Percentiles rank a stretch among this genome's conserved stretches.
Conservation (phyloP, 2,113 vertebrate genomes). For the Hiodon tergisus region DNA sequence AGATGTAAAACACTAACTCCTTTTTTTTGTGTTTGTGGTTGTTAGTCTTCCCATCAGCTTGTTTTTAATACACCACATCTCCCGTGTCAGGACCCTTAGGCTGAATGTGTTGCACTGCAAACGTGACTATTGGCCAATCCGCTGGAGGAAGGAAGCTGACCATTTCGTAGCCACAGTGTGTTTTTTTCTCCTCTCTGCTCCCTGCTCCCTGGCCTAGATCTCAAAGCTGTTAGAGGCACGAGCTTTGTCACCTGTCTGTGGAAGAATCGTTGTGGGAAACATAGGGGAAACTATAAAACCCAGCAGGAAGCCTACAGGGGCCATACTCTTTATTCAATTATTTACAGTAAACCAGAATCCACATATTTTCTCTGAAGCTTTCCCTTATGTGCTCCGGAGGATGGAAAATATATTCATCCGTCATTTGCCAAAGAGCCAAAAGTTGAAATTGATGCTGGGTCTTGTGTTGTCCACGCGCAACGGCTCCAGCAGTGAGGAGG, state of each 20-base stretch:
- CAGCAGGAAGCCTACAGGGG: constrained; percentile 59
- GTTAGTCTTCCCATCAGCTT: constrained; percentile 41
- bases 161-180: constrained; percentile 52
- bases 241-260: constrained; percentile 44
- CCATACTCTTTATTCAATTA: constrained; percentile 64
- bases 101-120: constrained; percentile 44
- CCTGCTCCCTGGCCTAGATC: constrained; percentile 26
- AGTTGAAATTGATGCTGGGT: constrained; percentile 43
- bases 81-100: constrained; percentile 61
- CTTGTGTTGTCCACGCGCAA: constrained; percentile 34
- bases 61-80: constrained; percentile 53
- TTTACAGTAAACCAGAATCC: constrained; percentile 59
- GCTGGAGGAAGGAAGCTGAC: constrained; percentile 50
- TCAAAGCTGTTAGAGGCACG: constrained; percentile 46
- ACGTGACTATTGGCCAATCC: constrained; percentile 51
- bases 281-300: constrained; percentile 53
- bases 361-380: constrained; percentile 52
- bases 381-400: constrained; percentile 37
- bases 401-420: constrained; percentile 60
- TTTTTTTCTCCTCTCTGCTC: constrained; percentile 33
- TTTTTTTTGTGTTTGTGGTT: constrained; percentile 50
- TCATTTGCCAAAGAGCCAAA: constrained; percentile 47
- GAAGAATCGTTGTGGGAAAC: constrained; percentile 37
- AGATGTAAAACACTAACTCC: constrained; percentile 57
- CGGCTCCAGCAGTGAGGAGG: no score